A percentile compares a stretch with the other conserved stretches of the same genome.
Conservation (phyloP, 2,113 vertebrate species). For the Poeciliopsis turrubarensis region DNA sequence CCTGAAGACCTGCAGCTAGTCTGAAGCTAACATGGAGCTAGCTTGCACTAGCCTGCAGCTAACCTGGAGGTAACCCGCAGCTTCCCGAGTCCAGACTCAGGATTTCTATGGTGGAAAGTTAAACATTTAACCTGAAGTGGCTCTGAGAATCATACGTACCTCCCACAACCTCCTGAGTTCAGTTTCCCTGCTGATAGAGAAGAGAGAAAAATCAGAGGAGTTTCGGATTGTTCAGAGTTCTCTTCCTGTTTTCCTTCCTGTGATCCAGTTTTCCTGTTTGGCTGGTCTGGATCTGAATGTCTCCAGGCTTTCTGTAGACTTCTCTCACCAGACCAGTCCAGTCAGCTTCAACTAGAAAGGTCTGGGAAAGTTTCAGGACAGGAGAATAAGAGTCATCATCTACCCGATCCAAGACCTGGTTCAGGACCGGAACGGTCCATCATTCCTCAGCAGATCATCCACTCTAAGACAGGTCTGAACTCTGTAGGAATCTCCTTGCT, state of each 20-base stretch:
- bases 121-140: background rate
- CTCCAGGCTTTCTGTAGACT: background rate
- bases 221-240: too few relatives aligned
- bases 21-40: too few relatives aligned
- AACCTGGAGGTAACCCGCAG: background rate
- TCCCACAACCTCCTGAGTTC: conserved; percentile 3
- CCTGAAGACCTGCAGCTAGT: background rate
- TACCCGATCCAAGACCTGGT: too few relatives aligned
- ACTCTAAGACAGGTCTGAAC: too few relatives aligned
- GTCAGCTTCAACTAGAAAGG: too few relatives aligned
- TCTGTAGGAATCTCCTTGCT: too few relatives aligned
- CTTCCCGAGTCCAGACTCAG: background rate
- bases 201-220: background rate
- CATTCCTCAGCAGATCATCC: too few relatives aligned
- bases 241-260: background rate
- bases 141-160: background rate
- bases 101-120: background rate
- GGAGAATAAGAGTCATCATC: too few relatives aligned
- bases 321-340: too few relatives aligned
- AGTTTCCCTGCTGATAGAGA: conserved; percentile 55
- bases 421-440: too few relatives aligned
- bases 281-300: background rate
- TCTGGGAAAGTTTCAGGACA: too few relatives aligned
- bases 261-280: background rate
- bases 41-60: too few relatives aligned